Base-by-base conservation (phyloP, 2,113 vertebrate species). In the Dolichotis patagonum region DNA sequence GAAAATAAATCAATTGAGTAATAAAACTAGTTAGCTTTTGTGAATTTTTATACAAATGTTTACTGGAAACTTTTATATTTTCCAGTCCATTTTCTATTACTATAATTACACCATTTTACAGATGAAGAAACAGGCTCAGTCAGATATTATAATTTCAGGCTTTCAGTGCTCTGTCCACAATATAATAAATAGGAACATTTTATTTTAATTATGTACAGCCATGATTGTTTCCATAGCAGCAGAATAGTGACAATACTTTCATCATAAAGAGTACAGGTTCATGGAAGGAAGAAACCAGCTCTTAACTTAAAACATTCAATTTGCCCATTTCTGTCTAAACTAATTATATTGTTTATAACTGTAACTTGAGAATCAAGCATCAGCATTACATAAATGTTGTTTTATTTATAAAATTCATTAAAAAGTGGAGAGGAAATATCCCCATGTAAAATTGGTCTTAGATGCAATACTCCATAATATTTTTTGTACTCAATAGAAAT, bases 1-100 rank as follows among this genome's bases (percentile, higher is more conserved):
- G 46, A 93, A 73, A 97, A 88, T 85, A 95, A 96, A 82, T 67
- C 89, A 95, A 85, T 63, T 82, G 73, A 80, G 28, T 82, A 95
- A 87, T 85, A 96, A 90, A 95, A 97, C 60, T 78, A 80, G 11
- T 65, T 58, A 87, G 35, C 35, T 58, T 89, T 91, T 92, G 4
- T 95, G 24, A 71, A 63, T 89, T 95, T 83, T 75, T 88, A 46
- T 83, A 94, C 26, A 97, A 86, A 85, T 90, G 12, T 88, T 97
- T 96, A 94, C 46, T 19, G 8, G 28, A 77, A 7, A 90, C 19
- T 81, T 73, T 93, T 12, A 69, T 77, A 93, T 97, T 93, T 97
- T 87, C 62, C 52, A 82, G 16, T 62, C 11, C 62, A 93, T 85
- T 96, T 95, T 91, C 90, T 92, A n/a, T 89, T 91, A 85, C 71